Conservation (phyloP, 1,140 invertebrate species). For the Trinorchestia longiramus region DNA sequence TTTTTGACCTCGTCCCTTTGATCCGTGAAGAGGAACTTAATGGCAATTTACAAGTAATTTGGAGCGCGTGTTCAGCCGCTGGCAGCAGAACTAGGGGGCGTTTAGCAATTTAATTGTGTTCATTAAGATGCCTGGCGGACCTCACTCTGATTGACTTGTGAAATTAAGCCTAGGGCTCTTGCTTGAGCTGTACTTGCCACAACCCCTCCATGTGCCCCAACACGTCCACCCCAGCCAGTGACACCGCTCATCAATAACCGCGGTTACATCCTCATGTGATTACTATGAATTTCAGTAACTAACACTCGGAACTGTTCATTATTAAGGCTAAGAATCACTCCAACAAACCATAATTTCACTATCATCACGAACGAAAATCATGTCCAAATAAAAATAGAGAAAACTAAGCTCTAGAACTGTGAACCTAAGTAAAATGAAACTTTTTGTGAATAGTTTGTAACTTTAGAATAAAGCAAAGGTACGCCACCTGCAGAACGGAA, state of each 20-base stretch:
- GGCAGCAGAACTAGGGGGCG: not conserved
- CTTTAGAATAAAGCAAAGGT: too few species aligned
- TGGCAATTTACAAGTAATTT: constrained; percentile 44
- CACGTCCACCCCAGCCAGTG: not conserved
- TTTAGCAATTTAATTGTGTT: not conserved
- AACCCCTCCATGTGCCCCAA: not conserved
- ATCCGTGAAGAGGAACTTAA: not conserved
- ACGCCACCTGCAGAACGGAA: too few species aligned
- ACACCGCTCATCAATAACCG: not conserved
- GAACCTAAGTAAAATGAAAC: too few species aligned
- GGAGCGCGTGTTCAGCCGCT: not conserved
- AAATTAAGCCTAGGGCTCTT: not conserved
- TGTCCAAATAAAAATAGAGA: too few species aligned
- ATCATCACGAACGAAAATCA: too few species aligned
- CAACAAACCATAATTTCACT: too few species aligned
- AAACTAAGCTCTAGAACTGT: too few species aligned
- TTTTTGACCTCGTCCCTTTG: not conserved
- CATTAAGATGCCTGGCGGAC: constrained; percentile 9
- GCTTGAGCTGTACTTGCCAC: not conserved
- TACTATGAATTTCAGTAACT: too few species aligned
- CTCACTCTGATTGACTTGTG: constrained; percentile 17
- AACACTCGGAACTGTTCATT: too few species aligned
- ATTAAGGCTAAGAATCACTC: too few species aligned
- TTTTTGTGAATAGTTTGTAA: too few species aligned
- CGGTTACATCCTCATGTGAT: too few species aligned